Evolutionary conservation across 2,888 invertebrate species (phyloP).

Genomic region (Cephus spinipes): DNA sequence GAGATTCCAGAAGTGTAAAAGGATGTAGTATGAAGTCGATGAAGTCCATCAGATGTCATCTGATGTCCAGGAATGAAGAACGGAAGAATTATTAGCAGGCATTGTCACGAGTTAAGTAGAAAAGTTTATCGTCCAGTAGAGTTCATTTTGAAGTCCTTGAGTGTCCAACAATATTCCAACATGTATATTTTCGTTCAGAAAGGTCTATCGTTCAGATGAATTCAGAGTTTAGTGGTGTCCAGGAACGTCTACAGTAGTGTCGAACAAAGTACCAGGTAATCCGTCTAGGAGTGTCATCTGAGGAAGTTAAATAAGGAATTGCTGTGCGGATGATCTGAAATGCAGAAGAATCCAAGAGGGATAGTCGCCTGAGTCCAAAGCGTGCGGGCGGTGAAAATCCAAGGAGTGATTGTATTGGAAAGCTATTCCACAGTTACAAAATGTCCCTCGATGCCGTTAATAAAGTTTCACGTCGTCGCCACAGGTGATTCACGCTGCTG

Average conservation of each 20-base stretch:
- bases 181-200: background rate
- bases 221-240: background rate
- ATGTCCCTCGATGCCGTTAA: background rate
- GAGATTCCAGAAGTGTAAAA: background rate
- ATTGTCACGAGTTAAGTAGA: background rate
- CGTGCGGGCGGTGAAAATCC: background rate
- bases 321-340: background rate
- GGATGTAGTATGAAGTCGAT: background rate
- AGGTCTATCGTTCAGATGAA: background rate
- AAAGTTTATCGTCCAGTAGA: background rate
- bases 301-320: background rate
- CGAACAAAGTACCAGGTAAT: background rate
- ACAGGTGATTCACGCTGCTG: background rate
- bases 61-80: background rate
- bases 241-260: background rate
- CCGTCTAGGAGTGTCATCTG: background rate
- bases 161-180: background rate
- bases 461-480: background rate
- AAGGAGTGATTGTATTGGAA: background rate
- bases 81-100: background rate
- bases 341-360: background rate
- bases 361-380: background rate
- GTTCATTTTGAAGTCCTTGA: background rate
- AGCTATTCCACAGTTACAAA: background rate
- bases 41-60: background rate